Evolutionary conservation across 2,113 vertebrate species (phyloP).

Genomic region (Morphnarchus princeps): DNA sequence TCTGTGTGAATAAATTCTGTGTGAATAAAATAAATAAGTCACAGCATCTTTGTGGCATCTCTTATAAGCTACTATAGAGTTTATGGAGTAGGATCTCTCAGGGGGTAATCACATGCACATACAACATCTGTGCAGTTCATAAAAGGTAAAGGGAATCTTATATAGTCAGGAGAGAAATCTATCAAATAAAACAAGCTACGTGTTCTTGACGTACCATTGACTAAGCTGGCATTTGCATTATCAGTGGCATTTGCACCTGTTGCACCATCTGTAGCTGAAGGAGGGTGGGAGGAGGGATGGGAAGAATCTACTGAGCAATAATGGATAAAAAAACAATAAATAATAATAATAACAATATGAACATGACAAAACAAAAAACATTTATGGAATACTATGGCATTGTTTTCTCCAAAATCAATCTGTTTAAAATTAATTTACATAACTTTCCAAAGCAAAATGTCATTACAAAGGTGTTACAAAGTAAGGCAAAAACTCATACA

Average conservation of each 20-base stretch:
- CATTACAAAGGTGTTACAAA: conserved; percentile 13
- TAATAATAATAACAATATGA: conserved; percentile 41
- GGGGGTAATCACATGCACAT: conserved; percentile 70
- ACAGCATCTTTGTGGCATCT: conserved; percentile 1
- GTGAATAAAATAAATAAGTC: not conserved
- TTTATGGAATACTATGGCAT: not conserved
- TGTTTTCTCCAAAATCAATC: not conserved
- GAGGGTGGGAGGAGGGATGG: conserved; percentile 93
- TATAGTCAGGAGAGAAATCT: conserved; percentile 64
- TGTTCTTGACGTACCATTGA: conserved; percentile 97
- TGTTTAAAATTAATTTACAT: conserved; percentile 12
- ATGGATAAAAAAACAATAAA: conserved; percentile 73
- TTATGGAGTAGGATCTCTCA: conserved; percentile 49
- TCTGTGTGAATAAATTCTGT: not conserved
- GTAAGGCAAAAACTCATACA: not conserved
- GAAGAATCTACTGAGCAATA: conserved; percentile 91
- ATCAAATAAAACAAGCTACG: conserved; percentile 71
- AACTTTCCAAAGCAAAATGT: conserved; percentile 20
- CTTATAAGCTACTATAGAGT: conserved; percentile 15
- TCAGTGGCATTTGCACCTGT: conserved; percentile 91
- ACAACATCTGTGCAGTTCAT: conserved; percentile 54
- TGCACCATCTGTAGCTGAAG: conserved; percentile 93
- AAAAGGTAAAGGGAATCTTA: conserved; percentile 57
- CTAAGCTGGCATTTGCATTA: conserved; percentile 92
- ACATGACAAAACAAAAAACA: not conserved